Conservation (phyloP, 92 coral and sea anemone genomes). For the Epizoanthus scotinus region DNA sequence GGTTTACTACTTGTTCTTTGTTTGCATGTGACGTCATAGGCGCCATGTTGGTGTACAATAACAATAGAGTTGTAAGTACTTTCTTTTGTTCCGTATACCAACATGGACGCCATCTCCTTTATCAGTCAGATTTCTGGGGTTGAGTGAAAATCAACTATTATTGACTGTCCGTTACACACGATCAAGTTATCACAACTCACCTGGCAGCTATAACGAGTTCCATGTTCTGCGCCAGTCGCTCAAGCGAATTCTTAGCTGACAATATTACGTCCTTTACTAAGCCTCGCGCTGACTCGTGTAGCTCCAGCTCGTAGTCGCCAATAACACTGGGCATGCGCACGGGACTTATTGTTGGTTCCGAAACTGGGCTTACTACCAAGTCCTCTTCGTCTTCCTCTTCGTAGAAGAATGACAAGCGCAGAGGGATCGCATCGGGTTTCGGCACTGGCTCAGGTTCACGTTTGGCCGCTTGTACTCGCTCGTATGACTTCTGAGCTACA, state of each 20-base stretch:
- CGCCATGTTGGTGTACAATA: no score
- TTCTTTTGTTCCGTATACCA: no score
- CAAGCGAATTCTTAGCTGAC: slow-evolving; percentile 56
- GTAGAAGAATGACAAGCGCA: slow-evolving; percentile 28
- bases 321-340: slow-evolving; percentile 21
- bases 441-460: slow-evolving; percentile 12
- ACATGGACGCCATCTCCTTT: no score
- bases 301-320: slow-evolving; percentile 34
- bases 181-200: background rate
- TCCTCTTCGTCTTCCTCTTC: slow-evolving; percentile 25
- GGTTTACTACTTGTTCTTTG: no score
- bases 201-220: slow-evolving; percentile 31
- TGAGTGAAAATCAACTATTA: no score
- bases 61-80: no score
- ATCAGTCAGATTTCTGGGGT: no score
- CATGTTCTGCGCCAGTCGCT: slow-evolving; percentile 29
- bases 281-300: slow-evolving; percentile 48
- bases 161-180: no score
- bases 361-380: background rate
- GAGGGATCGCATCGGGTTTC: slow-evolving; percentile 24
- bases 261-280: slow-evolving; percentile 54
- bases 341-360: slow-evolving; percentile 21
- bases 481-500: slow-evolving; percentile 42
- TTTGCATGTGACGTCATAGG: no score
- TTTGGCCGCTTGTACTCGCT: slow-evolving; percentile 36